Conservation (phyloP, 2,797 vertebrate species). For the Arnoldichthys spilopterus region DNA sequence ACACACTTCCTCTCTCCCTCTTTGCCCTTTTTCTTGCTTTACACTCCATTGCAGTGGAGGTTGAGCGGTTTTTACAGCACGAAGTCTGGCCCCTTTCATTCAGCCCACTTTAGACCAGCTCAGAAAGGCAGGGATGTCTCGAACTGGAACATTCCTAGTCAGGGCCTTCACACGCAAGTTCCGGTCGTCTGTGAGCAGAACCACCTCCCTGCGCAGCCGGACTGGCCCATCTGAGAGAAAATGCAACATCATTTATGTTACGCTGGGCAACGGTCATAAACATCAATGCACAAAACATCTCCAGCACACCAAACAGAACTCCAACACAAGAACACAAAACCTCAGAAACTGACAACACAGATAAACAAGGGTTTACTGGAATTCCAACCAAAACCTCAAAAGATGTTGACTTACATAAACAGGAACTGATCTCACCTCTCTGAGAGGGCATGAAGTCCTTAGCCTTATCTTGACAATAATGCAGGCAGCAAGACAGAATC, state of each 20-base stretch:
- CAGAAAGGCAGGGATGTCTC: constrained; percentile 96
- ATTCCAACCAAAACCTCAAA: neutral
- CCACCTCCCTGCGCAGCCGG: constrained; percentile 91
- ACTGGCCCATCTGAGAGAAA: constrained; percentile 85
- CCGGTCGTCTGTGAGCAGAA: constrained; percentile 95
- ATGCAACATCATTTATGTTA: neutral
- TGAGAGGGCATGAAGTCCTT: constrained; percentile 94
- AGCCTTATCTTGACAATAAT: constrained; percentile 98
- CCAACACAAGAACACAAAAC: neutral
- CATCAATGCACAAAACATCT: neutral
- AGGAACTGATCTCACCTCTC: constrained; percentile 80
- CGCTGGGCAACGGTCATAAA: too few relatives aligned
- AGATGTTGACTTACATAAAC: neutral
- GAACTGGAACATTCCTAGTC: constrained; percentile 94
- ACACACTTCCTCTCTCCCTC: constrained; percentile 49
- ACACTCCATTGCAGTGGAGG: constrained; percentile 71
- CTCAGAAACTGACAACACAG: neutral
- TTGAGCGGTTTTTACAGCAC: constrained; percentile 73
- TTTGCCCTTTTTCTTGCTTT: constrained; percentile 62
- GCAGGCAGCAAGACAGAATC: constrained; percentile 96
- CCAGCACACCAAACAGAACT: neutral
- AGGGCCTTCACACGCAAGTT: constrained; percentile 97
- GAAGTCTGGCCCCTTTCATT: constrained; percentile 70
- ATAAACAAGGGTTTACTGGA: neutral
- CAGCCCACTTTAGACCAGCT: constrained; percentile 89